phyloP scores from a whole-genome alignment of 2,113 vertebrate species.

The Leucosticte australis region DNA sequence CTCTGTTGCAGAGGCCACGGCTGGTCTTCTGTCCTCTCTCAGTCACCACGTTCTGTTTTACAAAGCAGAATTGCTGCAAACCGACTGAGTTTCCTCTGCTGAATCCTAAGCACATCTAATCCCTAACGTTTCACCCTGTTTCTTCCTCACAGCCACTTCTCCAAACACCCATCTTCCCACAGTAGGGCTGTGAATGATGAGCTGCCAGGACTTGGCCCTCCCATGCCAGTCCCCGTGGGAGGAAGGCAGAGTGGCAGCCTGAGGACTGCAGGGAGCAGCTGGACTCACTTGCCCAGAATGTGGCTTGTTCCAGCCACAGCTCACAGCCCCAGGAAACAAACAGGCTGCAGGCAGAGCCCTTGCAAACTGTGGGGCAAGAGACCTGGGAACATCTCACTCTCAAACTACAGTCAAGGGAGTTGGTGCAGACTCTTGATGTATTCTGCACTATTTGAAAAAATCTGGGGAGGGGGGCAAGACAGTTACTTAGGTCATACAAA shows the following conservation, averaged over 20 bases:
- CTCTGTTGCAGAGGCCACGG: neutral
- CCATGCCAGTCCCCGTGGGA: neutral
- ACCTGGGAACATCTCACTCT: neutral
- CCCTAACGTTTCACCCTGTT: neutral
- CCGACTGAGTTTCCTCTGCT: neutral
- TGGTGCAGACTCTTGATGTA: neutral
- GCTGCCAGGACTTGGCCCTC: neutral
- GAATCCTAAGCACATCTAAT: neutral
- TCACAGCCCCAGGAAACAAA: neutral
- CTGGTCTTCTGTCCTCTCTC: neutral
- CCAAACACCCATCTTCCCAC: neutral
- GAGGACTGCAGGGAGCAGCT: neutral
- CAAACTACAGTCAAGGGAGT: neutral
- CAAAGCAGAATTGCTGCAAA: neutral
- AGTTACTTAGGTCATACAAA: neutral
- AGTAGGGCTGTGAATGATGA: neutral
- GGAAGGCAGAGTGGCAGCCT: neutral
- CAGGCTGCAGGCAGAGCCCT: neutral
- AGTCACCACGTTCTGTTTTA: neutral
- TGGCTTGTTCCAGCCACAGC: neutral
- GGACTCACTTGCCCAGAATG: neutral
- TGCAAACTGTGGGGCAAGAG: fast-evolving
- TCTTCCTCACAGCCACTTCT: neutral
- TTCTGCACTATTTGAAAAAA: fast-evolving
- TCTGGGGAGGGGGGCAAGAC: neutral